phyloP scores from a whole-genome alignment of 2,113 vertebrate genomes.

The Takifugu bimaculatus region DNA sequence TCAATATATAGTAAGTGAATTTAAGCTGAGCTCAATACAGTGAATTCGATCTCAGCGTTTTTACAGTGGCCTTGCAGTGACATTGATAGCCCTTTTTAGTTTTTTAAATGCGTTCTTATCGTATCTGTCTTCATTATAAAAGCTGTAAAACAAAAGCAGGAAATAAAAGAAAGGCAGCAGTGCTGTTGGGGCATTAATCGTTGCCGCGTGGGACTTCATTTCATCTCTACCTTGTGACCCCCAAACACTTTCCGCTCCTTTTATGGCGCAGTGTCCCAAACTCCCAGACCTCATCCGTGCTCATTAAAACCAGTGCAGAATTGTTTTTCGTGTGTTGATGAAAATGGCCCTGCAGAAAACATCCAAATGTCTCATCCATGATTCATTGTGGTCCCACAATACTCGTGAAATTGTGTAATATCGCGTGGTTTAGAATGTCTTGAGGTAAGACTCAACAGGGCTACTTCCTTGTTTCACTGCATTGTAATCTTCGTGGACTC shows the following conservation, averaged over 20 bases:
- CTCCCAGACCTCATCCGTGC: conserved; percentile 33
- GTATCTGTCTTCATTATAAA: not conserved
- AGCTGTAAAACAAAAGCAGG: not conserved
- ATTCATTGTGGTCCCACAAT: conserved; percentile 19
- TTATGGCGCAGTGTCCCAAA: conserved; percentile 21
- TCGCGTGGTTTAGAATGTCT: conserved; percentile 3
- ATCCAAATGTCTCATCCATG: conserved; percentile 15
- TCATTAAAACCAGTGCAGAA: conserved; percentile 28
- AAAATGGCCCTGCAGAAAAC: conserved; percentile 16
- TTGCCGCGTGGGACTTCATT: not conserved
- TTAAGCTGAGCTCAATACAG: conserved; percentile 23
- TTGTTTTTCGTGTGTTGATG: conserved; percentile 24
- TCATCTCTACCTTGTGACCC: conserved; percentile 11
- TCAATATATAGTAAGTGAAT: conserved; percentile 21
- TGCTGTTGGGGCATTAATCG: not conserved
- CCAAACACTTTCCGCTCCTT: not conserved
- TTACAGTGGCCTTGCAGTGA: not conserved
- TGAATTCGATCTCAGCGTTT: conserved; percentile 22
- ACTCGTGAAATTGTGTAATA: conserved; percentile 11
- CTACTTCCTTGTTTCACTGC: conserved; percentile 5
- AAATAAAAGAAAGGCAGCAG: not conserved
- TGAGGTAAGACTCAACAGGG: conserved; percentile 23
- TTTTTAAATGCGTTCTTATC: conserved; percentile 6
- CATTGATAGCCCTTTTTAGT: conserved; percentile 4
- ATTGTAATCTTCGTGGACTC: not conserved